Base-by-base conservation (phyloP, 30 jellyfish, hydroid and myxozoan species). In the Turritopsis rubra region DNA sequence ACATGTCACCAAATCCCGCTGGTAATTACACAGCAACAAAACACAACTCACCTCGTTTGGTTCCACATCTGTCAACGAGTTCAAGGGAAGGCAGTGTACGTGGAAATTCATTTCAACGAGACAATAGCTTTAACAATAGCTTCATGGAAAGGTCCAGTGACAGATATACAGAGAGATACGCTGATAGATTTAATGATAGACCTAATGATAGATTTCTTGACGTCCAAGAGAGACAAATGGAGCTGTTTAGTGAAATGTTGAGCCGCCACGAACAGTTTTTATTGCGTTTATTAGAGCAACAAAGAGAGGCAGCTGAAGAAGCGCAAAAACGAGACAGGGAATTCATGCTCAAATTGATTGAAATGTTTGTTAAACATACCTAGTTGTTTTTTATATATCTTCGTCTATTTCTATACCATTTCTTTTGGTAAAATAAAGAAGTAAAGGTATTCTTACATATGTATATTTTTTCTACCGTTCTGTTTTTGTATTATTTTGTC, bases 271-370 rank as follows among this genome's bases (percentile, higher is more conserved):
- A 81, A 81, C 88, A 81, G 21, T 81, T 81, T 81, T 66, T 81
- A 1, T 54, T 66, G 16, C 27, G 74, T 22, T 85, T 81, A n/a
- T 26, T 81, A 28, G 60, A 60, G 26, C 88, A 81, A 71, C 88
- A 81, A 30, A 54, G 85, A 54, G 85, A 54, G 88, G 88, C 88
- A 7, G 88, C 88, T 54, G 84, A 26, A 52, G 88, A 81, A 54
- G 88, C 88, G 8, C 88, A 81, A 66, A 60, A 28, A 26, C 85
- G 88, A 21, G 88, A 81, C 84, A 28, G 85, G 17, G 88, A 81
- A 81, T 81, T 81, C 74, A 81, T 81, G 88, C 52, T 81, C 28
- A 81, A 81, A 21, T 66, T 81, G n/a, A 54, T 81, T 8, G 88
- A 81, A 81, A 81, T 81, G 88, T 81, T 81, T 31, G 88, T 81